Evolutionary conservation across 2,888 invertebrate genomes (phyloP), one percentile per base, ranked within the genome.

Genomic region (Ptychoptera contaminata): DNA sequence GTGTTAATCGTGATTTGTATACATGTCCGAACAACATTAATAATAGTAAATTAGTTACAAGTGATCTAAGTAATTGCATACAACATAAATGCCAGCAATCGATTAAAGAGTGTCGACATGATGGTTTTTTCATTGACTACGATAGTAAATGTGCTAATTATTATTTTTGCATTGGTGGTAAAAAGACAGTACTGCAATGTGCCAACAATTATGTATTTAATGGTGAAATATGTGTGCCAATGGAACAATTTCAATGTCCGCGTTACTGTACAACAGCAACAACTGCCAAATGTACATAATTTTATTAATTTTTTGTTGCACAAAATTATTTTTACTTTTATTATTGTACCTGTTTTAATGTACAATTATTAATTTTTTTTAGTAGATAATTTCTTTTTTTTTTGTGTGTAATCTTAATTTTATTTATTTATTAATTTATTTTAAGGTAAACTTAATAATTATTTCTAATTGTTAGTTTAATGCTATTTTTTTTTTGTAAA

Each of bases 121-220:
- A 74, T 57, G 76, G 76, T 2, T 76, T 76, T 60, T 75, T 64
- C 61, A 60, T 68, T 8, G 70, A 72, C 52, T 62, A 63, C n/a
- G 55, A 54, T 42, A 52, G 55, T 2, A 53, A 50, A 16, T 76
- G 76, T 58, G 62, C 62, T 40, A 65, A 65, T 12, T 77, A 75
- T 59, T 73, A 69, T 58, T 73, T 73, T 60, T 77, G 76, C 54
- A 71, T 75, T 16, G 63, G 65, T 37, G 74, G 74, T 1, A 60
- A 59, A 16, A 58, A 68, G 47, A 72, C 73, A 1, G 60, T 63
- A 46, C 58, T 75, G 1, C 58, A 64, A 5, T 76, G 76, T 51
- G 63, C 67, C 0, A 48, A 50, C 1, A 66, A 63, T 2, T 67
- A 69, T 47, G 56, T 71, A 38, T 76, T 76, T 55, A 74, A 74